A percentile compares a stretch with the other conserved stretches of the same genome.
phyloP scores from a whole-genome alignment of 2,888 invertebrate genomes.

The Drosophila monieri region DNA sequence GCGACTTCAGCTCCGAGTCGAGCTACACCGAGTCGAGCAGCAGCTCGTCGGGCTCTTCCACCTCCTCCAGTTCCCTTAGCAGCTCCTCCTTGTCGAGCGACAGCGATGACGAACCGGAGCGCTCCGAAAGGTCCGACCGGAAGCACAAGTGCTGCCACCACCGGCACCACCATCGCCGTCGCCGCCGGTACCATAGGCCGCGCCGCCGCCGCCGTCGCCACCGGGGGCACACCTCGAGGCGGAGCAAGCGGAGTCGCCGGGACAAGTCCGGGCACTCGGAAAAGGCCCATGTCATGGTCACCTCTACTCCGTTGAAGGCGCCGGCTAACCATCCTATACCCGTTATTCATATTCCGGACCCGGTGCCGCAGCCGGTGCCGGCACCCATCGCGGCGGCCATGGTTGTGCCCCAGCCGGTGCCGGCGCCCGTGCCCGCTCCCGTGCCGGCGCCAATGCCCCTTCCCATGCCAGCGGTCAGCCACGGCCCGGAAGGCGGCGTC shows the following conservation, averaged over 20 bases:
- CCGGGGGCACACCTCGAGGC: neutral
- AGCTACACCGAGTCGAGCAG: slow-evolving; percentile 9
- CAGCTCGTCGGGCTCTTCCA: slow-evolving; percentile 19
- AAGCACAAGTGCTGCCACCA: slow-evolving; percentile 15
- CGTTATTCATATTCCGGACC: neutral
- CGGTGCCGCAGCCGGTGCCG: neutral
- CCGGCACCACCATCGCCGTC: slow-evolving; percentile 13
- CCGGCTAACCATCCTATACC: neutral
- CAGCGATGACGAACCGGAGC: neutral
- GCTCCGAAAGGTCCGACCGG: neutral
- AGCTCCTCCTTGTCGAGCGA: slow-evolving; percentile 12
- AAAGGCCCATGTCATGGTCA: neutral
- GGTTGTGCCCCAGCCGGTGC: neutral
- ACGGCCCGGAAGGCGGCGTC: neutral
- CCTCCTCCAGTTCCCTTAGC: slow-evolving; percentile 9
- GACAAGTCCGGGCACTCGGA: neutral
- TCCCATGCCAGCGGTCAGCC: neutral
- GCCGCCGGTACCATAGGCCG: slow-evolving; percentile 1
- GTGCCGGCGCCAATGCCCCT: neutral
- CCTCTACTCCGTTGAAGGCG: neutral
- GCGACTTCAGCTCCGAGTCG: neutral
- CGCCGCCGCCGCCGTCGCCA: neutral
- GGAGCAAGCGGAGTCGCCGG: neutral
- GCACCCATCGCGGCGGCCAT: neutral
- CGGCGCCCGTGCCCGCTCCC: neutral